Evolutionary conservation across 2,797 vertebrate species (phyloP), one percentile per base, ranked within the genome.

Genomic region (Podarcis lilfordi): DNA sequence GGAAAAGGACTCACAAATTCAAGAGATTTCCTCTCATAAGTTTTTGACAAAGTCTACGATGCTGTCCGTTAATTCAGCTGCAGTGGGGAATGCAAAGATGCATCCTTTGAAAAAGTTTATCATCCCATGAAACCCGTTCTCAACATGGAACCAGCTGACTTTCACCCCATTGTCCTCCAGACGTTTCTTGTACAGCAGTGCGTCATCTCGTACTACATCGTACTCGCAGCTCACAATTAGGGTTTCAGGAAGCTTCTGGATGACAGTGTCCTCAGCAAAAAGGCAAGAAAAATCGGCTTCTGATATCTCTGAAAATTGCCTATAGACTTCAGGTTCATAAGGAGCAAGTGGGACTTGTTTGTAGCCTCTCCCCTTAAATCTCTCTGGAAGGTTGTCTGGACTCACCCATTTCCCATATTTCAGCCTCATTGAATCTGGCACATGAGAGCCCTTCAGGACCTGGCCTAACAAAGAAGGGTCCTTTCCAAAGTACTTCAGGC

Each of bases 151-250:
- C 97, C 98, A 98, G 0, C 95, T 96, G 88, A 98, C 96, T 0
- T 95, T 90, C 87, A 96, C 95, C 0, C 96, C 96, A 37, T 97
- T 90, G 82, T 97, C 97, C 90, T 97, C 96, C 86, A 98, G 95
- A 1, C 97, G 94, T 89, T 97, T 98, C 92, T 96, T 95, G 88
- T 96, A 98, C 37, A 98, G 94, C 19, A 98, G 89, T 35, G 95
- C 94, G 10, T 98, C 97, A 50, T 98, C 97, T 37, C 96, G 96
- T 66, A 98, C 86, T 13, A 97, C 93, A 1, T 98, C 97, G 23
- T 95, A 95, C 87, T 97, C 96, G 29, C 97, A 97, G 78, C 97
- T 98, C 90, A 98, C 93, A 19, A 98, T 69, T 82, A 98, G 97
- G 2, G 97, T 91, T 29, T 94, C 94, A 0, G 97, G 97, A 4